Base-by-base conservation (phyloP, 2,888 invertebrate genomes). In the Griposia aprilina region DNA sequence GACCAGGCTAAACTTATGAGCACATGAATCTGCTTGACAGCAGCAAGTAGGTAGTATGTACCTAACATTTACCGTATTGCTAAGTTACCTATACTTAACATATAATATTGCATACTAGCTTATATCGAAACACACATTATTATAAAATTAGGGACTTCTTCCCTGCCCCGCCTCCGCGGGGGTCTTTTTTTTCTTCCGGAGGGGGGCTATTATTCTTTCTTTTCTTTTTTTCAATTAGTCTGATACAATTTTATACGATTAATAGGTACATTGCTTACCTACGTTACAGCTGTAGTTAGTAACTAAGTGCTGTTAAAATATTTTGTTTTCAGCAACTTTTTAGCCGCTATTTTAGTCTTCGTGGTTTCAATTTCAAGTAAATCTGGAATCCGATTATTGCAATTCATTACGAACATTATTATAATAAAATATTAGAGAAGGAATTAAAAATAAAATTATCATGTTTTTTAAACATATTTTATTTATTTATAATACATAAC, bases 401-500 rank as follows among this genome's bases (percentile, higher is more conserved):
- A 48, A 10, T 23, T 57, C 1, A 59, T 26, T 15, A 10, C 10
- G 6, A 55, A 30, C 15, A 10, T 15, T n/a, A 45, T 26, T 30
- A 3, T 23, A 17, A n/a, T 23, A 60, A 60, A 50, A n/a, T 30
- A 10, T 23, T 63, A 4, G 1, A 20, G 1, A 15, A n/a, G 52
- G 69, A 55, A 36, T 17, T 30, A 20, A 20, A 0, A 76, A 67
- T 52, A 15, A 52, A 72, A 69, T 36, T 1, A 1, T 8, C 11
- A n/a, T n/a, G 36, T 36, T 17, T 79, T 45, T 73, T 26, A 52
- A 13, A 72, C 59, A 73, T 77, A n/a, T n/a, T 77, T 83, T 66
- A 70, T 80, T 85, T 71, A 52, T 83, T 70, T 60, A 52, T n/a
- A 59, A 87, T 81, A 84, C 15, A 76, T 83, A 75, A 71, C 48